phyloP scores from a whole-genome alignment of 2,113 vertebrate genomes.

The Kryptolebias marmoratus region DNA sequence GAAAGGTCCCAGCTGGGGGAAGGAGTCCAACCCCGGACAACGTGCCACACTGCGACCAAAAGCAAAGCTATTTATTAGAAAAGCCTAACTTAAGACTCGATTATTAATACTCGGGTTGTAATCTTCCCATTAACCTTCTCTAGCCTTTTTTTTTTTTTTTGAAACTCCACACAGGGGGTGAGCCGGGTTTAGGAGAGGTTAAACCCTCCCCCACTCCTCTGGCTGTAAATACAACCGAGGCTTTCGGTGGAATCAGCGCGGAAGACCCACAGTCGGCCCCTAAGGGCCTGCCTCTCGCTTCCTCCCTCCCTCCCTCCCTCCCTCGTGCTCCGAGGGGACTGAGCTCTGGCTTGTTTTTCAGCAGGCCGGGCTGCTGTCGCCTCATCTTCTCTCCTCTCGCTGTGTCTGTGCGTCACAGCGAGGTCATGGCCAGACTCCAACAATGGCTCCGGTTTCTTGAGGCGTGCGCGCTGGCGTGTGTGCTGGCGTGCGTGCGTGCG shows the following conservation, averaged over 20 bases:
- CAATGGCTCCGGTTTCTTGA: slow-evolving; percentile 74
- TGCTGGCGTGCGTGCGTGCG: slow-evolving; percentile 6
- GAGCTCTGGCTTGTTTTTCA: slow-evolving; percentile 70
- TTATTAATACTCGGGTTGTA: slow-evolving; percentile 42
- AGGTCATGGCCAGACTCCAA: slow-evolving; percentile 79
- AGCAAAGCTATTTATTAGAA: background rate
- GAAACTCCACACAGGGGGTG: slow-evolving; percentile 32
- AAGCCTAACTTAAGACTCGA: slow-evolving; percentile 6
- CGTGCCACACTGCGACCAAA: background rate
- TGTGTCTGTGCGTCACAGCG: slow-evolving; percentile 74
- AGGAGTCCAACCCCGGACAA: background rate
- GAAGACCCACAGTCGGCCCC: slow-evolving; percentile 24
- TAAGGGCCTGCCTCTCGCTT: slow-evolving; percentile 8
- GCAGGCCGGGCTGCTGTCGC: slow-evolving; percentile 40
- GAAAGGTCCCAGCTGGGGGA: too few species aligned
- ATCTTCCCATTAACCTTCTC: slow-evolving; percentile 56
- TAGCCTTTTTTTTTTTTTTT: slow-evolving; percentile 9
- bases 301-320: slow-evolving; percentile 11
- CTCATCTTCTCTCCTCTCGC: slow-evolving; percentile 17
- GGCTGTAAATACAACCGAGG: slow-evolving; percentile 43
- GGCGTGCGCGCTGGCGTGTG: slow-evolving; percentile 15
- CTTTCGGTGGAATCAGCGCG: slow-evolving; percentile 40
- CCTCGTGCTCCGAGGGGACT: slow-evolving; percentile 46
- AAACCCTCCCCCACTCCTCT: slow-evolving; percentile 13
- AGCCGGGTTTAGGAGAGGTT: slow-evolving; percentile 20